phyloP scores from a whole-genome alignment of 2,113 vertebrate genomes.

The Trochalopteron elliotii region DNA sequence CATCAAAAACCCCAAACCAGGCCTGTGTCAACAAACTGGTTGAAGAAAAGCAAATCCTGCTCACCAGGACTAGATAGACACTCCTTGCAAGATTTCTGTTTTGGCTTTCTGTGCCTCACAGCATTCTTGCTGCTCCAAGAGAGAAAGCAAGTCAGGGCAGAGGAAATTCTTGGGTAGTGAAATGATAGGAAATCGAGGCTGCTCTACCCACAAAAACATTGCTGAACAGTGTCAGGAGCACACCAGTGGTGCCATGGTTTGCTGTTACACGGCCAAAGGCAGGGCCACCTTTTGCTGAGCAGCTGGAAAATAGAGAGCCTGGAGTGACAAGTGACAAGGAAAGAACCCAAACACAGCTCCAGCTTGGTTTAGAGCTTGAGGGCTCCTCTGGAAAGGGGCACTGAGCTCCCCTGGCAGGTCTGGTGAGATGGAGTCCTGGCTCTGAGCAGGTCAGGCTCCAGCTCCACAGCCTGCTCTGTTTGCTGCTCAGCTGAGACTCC shows the following conservation, averaged over 20 bases:
- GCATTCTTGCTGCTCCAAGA: background rate
- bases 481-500: background rate
- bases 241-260: background rate
- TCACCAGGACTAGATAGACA: background rate
- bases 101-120: background rate
- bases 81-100: background rate
- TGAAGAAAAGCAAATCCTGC: background rate
- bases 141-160: background rate
- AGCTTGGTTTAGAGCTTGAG: background rate
- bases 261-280: background rate
- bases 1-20: fast-evolving
- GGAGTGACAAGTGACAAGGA: background rate
- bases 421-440: fast-evolving
- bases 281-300: fast-evolving
- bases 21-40: background rate
- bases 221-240: background rate
- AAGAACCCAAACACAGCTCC: background rate
- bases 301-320: background rate
- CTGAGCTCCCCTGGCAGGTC: background rate
- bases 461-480: background rate
- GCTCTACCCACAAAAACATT: slow-evolving; percentile 27
- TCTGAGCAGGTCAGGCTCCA: background rate
- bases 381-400: background rate
- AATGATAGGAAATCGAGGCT: slow-evolving; percentile 8
- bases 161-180: slow-evolving; percentile 60